Base-by-base conservation (phyloP, 64 coral and sea anemone species). In the Stichodactyla mertensii region DNA sequence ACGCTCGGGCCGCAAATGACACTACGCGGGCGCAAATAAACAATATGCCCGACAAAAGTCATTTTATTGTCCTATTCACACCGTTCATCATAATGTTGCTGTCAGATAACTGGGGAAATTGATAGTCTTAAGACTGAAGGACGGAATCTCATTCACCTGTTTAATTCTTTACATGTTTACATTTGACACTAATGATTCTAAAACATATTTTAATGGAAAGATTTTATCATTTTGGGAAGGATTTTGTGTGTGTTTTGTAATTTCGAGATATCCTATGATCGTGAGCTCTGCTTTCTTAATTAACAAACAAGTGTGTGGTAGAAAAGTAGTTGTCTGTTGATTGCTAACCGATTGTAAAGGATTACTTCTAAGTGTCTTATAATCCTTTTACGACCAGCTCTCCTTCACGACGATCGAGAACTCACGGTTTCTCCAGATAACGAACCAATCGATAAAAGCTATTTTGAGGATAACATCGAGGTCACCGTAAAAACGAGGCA, bases 151-250 rank as follows among this genome's bases (percentile, higher is more conserved):
- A 31, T 31, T 9, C 11, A 13, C 10, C 24, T 31, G 24, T 22
- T 74, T 74, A 9, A 74, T 31, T 74, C 69, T 26, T 2, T 74
- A 74, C 27, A 74, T 74, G 69, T 74, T 74, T 74, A 74, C 27
- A 23, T 74, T 28, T 74, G 69, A 74, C 24, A 23, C 8, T 74
- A 74, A 74, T 74, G 6, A 74, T 74, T 31, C 24, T 31, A 27
- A 74, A 74, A 74, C 69, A 20, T n/a, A n/a, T 74, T 74, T 74
- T 74, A 74, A 74, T 26, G 12, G 12, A 23, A 74, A 74, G n/a
- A 74, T 74, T 6, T 74, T 74, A 74, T 74, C 69, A 4, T 74
- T 66, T 74, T 23, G 0, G 26, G 24, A 13, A 74, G 24, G 27
- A 74, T 74, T 74, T 27, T 31, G 36, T 45, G 36, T 3, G 36